A percentile compares a stretch with the other conserved stretches of the same genome.
Conservation (phyloP, 2,113 vertebrate genomes). For the Neolamprologus falcicula region DNA sequence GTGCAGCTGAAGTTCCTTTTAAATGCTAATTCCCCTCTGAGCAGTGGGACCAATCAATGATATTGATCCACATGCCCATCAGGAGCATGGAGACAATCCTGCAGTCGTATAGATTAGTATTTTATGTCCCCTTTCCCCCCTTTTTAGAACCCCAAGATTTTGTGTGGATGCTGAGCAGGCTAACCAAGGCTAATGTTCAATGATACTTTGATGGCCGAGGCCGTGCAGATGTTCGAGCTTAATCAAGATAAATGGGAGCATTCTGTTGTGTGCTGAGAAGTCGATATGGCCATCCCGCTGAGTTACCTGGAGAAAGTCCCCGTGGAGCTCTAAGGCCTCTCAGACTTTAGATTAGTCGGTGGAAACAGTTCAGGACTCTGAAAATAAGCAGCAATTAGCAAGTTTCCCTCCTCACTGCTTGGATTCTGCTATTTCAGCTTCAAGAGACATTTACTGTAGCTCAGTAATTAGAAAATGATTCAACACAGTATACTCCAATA, state of each 20-base stretch:
- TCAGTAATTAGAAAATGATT: neutral
- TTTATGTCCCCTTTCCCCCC: neutral
- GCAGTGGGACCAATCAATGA: neutral
- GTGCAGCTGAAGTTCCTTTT: neutral
- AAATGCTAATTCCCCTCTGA: slow-evolving; percentile 30
- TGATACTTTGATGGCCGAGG: neutral
- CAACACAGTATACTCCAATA: neutral
- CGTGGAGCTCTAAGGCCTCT: neutral
- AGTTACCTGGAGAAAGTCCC: slow-evolving; percentile 15
- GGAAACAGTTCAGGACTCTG: neutral
- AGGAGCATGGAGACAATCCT: neutral
- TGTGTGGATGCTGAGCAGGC: neutral
- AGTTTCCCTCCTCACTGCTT: neutral
- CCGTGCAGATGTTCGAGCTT: slow-evolving; percentile 3
- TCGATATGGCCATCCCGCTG: slow-evolving; percentile 7
- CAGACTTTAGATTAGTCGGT: neutral
- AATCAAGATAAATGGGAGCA: slow-evolving; percentile 40
- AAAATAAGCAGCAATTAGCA: neutral
- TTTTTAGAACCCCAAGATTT: neutral
- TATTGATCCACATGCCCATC: slow-evolving; percentile 23
- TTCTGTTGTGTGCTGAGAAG: neutral
- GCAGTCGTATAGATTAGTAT: neutral
- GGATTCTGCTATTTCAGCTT: neutral
- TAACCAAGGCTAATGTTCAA: neutral
- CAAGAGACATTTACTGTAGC: neutral